Percentiles rank a stretch among this genome's conserved stretches.
phyloP scores from a whole-genome alignment of 2,888 invertebrate species.

The Tetheella fluctuosa region DNA sequence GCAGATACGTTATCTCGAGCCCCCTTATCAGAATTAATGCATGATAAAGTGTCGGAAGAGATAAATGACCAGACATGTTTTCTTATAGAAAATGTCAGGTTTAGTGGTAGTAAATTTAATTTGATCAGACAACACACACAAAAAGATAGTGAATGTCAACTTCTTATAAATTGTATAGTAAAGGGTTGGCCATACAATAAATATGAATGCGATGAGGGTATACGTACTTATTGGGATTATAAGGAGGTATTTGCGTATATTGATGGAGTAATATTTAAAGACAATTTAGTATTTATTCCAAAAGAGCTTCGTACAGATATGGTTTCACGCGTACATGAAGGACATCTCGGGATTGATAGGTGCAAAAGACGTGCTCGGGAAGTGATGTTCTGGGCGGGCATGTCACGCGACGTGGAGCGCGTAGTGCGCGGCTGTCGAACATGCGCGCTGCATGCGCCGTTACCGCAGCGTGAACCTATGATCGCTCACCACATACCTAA shows the following conservation, averaged over 20 bases:
- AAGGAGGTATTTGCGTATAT: conserved; percentile 18
- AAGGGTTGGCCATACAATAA: conserved; percentile 37
- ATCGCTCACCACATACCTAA: conserved; percentile 21
- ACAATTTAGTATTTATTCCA: conserved; percentile 36
- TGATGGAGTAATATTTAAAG: too few species aligned
- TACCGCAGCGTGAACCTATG: conserved; percentile 28
- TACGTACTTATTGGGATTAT: conserved; percentile 20
- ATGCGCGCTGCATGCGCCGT: conserved; percentile 22
- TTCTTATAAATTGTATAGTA: conserved; percentile 23
- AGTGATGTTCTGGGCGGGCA: conserved; percentile 43
- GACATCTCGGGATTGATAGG: conserved; percentile 39
- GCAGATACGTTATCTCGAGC: conserved; percentile 37
- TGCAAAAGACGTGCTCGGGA: too few species aligned
- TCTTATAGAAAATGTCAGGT: conserved; percentile 23
- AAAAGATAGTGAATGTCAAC: conserved; percentile 20
- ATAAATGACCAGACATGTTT: conserved; percentile 25
- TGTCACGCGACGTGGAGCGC: conserved; percentile 32
- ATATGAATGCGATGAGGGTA: conserved; percentile 14
- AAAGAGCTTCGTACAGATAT: conserved; percentile 25
- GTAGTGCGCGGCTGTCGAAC: conserved; percentile 28
- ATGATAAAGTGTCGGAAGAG: conserved; percentile 20
- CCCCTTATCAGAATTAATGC: conserved; percentile 22
- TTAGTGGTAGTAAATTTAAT: conserved; percentile 21
- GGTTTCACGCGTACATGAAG: conserved; percentile 35
- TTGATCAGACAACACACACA: conserved; percentile 20